Evolutionary conservation across 2,888 invertebrate species (phyloP), one percentile per base, ranked within the genome.

Genomic region (Steinernema scapterisci): DNA sequence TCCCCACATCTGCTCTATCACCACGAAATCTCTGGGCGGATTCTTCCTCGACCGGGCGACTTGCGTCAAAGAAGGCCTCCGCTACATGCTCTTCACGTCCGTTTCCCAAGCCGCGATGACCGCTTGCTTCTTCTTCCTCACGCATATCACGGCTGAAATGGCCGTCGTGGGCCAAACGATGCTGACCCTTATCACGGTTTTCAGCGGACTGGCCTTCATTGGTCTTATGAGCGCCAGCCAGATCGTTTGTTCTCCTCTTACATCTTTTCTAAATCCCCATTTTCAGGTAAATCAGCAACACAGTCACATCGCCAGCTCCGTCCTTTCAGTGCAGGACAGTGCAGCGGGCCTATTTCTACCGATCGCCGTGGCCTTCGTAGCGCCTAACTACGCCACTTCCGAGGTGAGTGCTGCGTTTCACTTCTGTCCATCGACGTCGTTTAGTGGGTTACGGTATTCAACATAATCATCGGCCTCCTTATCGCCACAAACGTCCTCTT

Each of bases 171-270:
- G 81, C 5, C 84, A 84, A 78, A 75, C 80, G 1, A 81, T 80
- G 72, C 82, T 83, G 73, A 83, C 84, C 0, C 74, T 73, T 9
- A 79, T 81, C 11, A 82, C 83, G 54, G 80, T 80, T 25, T 76
- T 82, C 21, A 76, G 76, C 6, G 82, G 83, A n/a, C 63, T 84
- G 45, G 83, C 83, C 38, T 80, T 82, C 70, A 79, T 84, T 2
- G 84, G 83, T 21, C 78, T 80, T 3, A 78, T 82, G 21, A 80
- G 80, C 56, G 79, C 80, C 56, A 81, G 80, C 19, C 82, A 82
- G 71, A 56, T 83, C 78, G 80, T 83, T 43, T 13, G 75, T 31
- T 23, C 13, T 5, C 3, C 5, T 48, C n/a, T 38, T 38, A 38
- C 5, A 3, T 48, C 48, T 48, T 5, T 48, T 13, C 48, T n/a